Evolutionary conservation across 2,797 vertebrate species (phyloP).

Genomic region (Macropus fuliginosus): DNA sequence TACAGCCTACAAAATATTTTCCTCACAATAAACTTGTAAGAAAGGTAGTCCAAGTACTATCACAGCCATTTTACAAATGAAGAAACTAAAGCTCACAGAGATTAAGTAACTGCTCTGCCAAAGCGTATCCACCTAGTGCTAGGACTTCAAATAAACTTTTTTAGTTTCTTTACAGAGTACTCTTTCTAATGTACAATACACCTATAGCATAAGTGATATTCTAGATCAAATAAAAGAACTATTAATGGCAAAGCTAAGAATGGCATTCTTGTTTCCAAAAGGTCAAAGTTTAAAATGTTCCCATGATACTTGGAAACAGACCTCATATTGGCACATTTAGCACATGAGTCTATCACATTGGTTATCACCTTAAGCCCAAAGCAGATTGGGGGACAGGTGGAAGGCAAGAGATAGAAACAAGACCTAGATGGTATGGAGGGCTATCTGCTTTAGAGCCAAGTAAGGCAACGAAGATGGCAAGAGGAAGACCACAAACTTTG

Average conservation of each 20-base stretch:
- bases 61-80: not conserved
- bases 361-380: not conserved
- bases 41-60: not conserved
- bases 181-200: not conserved
- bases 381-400: not conserved
- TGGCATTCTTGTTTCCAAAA: not conserved
- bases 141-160: not conserved
- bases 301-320: not conserved
- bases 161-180: not conserved
- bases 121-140: not conserved
- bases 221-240: not conserved
- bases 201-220: not conserved
- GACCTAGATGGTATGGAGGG: not conserved
- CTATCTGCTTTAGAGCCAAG: not conserved
- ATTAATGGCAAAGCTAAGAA: not conserved
- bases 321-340: not conserved
- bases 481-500: not conserved
- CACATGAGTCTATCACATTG: not conserved
- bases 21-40: not conserved
- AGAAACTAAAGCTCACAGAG: not conserved
- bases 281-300: not conserved
- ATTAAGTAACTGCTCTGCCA: not conserved
- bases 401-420: not conserved
- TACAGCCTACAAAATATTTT: not conserved
- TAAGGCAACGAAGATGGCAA: not conserved